Conservation (phyloP, 2,797 vertebrate genomes). For the Meriones psammophilus region DNA sequence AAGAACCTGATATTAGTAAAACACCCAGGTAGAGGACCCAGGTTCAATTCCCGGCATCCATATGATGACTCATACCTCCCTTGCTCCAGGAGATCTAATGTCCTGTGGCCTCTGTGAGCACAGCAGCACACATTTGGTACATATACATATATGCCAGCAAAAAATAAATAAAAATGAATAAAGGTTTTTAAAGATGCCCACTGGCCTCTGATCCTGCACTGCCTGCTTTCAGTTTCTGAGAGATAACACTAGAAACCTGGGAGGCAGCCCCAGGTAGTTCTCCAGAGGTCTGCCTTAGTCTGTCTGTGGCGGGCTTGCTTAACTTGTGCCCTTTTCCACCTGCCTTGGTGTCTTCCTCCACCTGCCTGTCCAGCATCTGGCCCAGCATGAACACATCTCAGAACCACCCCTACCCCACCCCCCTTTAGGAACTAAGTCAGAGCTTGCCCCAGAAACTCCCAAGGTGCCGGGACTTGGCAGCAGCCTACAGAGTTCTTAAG, state of each 20-base stretch:
- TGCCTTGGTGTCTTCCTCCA: background rate
- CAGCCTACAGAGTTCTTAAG: background rate
- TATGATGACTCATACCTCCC: background rate
- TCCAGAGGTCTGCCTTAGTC: background rate
- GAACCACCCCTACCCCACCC: background rate
- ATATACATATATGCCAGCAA: background rate
- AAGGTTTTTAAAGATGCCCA: background rate
- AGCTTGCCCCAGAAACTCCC: slow-evolving; percentile 10
- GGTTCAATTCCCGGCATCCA: background rate
- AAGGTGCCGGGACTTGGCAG: rapidly evolving
- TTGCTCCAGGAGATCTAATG: background rate
- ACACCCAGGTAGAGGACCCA: background rate
- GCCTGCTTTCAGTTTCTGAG: background rate
- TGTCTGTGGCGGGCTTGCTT: too few species aligned
- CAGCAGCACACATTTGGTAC: too few species aligned
- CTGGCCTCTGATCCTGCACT: background rate
- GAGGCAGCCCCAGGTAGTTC: background rate
- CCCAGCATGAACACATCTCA: background rate
- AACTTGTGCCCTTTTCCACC: background rate
- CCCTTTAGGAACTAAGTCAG: background rate
- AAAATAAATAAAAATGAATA: background rate
- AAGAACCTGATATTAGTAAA: background rate
- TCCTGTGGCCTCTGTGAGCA: background rate
- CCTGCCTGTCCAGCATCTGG: background rate
- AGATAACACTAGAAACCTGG: background rate